Evolutionary conservation across 2,888 invertebrate species (phyloP).

Genomic region (Apocheima hispidaria): DNA sequence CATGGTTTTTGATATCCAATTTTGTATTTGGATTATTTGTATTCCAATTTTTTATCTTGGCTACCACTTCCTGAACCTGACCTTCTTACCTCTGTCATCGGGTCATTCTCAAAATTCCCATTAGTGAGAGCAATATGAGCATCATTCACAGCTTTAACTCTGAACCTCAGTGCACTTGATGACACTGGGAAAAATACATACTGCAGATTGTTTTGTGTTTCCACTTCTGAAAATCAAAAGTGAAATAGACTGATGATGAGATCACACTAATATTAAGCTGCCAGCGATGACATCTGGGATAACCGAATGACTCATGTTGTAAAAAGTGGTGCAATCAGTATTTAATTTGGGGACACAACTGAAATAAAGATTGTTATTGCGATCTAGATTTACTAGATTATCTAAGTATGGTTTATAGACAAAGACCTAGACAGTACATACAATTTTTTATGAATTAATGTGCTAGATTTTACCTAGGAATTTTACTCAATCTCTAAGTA

Average conservation of each 20-base stretch:
- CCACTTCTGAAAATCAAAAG: conserved; percentile 22
- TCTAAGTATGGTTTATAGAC: too few relatives aligned
- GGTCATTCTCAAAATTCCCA: conserved; percentile 86
- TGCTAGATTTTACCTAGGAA: too few relatives aligned
- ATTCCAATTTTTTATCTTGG: too few relatives aligned
- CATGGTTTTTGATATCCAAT: too few relatives aligned
- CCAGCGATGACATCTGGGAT: neutral
- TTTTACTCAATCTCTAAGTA: too few relatives aligned
- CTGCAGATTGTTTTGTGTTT: conserved; percentile 35
- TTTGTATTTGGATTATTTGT: too few relatives aligned
- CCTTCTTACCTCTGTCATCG: conserved; percentile 88
- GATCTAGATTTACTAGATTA: too few relatives aligned
- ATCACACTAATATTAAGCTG: neutral
- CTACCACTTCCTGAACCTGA: too few relatives aligned
- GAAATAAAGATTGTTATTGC: too few relatives aligned
- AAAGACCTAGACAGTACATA: too few relatives aligned
- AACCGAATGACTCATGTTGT: conserved; percentile 2
- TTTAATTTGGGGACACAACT: conserved; percentile 13
- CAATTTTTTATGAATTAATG: too few relatives aligned
- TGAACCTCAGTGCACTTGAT: conserved; percentile 83
- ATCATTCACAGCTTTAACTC: conserved; percentile 90
- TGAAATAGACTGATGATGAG: conserved; percentile 18
- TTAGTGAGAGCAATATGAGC: conserved; percentile 90
- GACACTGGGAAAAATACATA: conserved; percentile 38
- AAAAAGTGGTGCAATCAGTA: conserved; percentile 37